phyloP scores from a whole-genome alignment of 2,113 vertebrate species.

The Taurulus bubalis region DNA sequence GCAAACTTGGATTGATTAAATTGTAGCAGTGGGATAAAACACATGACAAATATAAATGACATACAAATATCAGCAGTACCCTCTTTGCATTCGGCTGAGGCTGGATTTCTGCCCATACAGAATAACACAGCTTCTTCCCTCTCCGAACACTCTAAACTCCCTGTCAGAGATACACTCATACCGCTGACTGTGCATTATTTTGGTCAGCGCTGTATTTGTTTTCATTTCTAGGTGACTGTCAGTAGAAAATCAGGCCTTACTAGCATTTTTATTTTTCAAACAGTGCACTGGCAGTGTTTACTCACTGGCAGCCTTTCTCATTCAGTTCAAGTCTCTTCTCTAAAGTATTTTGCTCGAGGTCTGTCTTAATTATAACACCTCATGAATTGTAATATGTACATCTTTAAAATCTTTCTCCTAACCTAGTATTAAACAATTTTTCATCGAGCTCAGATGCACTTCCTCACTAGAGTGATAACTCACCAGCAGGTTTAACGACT shows the following conservation, averaged over 20 bases:
- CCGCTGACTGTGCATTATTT: conserved; percentile 50
- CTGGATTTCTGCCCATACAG: conserved; percentile 21
- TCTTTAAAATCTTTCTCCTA: neutral
- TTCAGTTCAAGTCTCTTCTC: neutral
- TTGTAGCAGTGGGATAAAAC: neutral
- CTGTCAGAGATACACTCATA: conserved; percentile 8
- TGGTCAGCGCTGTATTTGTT: conserved; percentile 53
- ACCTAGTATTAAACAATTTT: neutral
- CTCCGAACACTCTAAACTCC: neutral
- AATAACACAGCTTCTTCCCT: conserved; percentile 15
- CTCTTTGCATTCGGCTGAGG: conserved; percentile 64
- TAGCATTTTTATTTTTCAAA: conserved; percentile 8
- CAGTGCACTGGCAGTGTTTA: rapidly evolving
- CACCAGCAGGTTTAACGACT: conserved; percentile 24
- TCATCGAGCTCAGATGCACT: neutral
- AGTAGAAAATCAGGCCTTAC: conserved; percentile 8
- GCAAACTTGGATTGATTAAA: too few species aligned
- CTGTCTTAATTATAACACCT: neutral
- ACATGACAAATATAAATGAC: neutral
- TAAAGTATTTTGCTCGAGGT: neutral
- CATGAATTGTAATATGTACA: neutral
- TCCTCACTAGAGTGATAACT: conserved; percentile 1
- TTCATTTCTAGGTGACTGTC: conserved; percentile 47
- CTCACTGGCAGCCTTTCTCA: neutral
- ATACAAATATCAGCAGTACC: conserved; percentile 5